Evolutionary conservation across 2,888 invertebrate genomes (phyloP).

Genomic region (Epinotia nisella): DNA sequence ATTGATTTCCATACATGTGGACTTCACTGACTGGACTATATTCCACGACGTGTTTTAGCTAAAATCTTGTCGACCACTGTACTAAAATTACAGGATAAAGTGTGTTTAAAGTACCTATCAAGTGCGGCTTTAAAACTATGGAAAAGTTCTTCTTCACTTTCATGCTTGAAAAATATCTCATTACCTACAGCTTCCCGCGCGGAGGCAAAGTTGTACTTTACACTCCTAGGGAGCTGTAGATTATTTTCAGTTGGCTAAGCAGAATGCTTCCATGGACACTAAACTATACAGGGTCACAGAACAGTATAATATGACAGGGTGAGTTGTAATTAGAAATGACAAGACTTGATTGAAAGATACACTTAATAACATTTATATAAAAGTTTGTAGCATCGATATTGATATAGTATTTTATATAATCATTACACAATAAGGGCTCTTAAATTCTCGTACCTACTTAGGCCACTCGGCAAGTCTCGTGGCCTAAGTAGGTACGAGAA

Average conservation of each 20-base stretch:
- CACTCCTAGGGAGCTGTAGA: neutral
- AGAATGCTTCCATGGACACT: neutral
- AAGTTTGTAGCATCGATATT: no score
- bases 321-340: no score
- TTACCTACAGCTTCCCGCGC: constrained; percentile 4
- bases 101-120: constrained; percentile 14
- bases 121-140: constrained; percentile 14
- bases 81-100: constrained; percentile 16
- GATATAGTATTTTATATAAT: no score
- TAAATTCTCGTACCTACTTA: no score
- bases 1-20: no score
- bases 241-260: neutral
- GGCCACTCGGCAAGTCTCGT: no score
- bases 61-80: neutral
- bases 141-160: constrained; percentile 12
- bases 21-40: no score
- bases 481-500: no score
- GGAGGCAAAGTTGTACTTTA: constrained; percentile 20
- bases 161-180: constrained; percentile 26
- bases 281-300: neutral
- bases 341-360: no score
- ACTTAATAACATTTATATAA: no score
- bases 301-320: no score
- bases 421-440: no score
- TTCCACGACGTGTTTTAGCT: neutral